phyloP scores from a whole-genome alignment of 2,113 vertebrate genomes.

The Alectura lathami region DNA sequence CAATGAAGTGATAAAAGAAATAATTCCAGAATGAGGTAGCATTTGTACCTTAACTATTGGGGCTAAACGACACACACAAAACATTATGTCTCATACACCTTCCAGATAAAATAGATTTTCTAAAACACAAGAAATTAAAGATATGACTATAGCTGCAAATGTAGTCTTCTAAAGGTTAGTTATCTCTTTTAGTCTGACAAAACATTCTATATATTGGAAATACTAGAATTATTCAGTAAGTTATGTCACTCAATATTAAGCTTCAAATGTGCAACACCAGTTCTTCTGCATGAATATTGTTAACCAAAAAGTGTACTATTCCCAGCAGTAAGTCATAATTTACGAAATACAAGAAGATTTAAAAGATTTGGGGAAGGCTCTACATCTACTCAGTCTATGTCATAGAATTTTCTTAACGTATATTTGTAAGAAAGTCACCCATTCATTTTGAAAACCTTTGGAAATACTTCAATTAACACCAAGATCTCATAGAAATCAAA shows the following conservation, averaged over 20 bases:
- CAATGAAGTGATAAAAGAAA: background rate
- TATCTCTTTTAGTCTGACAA: background rate
- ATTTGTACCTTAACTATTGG: background rate
- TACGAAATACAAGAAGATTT: background rate
- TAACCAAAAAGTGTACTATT: background rate
- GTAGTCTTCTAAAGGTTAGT: too few relatives aligned
- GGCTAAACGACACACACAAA: background rate
- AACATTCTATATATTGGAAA: background rate
- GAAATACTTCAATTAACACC: slow-evolving; percentile 39
- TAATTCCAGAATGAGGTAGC: background rate
- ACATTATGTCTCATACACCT: background rate
- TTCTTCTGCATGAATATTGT: background rate
- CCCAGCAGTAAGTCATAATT: background rate
- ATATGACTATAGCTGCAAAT: background rate
- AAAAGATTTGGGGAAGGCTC: background rate
- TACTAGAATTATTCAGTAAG: background rate
- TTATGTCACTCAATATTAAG: background rate
- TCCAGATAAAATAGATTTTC: background rate
- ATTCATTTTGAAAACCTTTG: background rate
- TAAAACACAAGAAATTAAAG: background rate
- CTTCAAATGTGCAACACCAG: background rate
- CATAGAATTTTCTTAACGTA: background rate
- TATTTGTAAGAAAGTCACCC: background rate
- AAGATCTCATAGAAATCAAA: background rate
- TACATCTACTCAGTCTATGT: background rate